Evolutionary conservation across 2,113 vertebrate genomes (phyloP), one percentile per base, ranked within the genome.

Genomic region (Peucedramus taeniatus): DNA sequence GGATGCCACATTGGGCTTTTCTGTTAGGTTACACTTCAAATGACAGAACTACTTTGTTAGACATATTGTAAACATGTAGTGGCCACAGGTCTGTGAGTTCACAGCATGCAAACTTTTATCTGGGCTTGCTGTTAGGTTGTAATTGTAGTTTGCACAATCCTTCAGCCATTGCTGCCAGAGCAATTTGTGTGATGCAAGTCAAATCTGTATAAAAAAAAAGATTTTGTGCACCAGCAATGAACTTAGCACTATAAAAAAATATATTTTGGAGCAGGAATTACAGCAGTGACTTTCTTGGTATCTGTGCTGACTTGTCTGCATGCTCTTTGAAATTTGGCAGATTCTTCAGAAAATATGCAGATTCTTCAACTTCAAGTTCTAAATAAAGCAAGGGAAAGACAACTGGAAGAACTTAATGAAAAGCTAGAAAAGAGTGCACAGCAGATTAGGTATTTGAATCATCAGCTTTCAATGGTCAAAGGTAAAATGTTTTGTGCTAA

Each of bases 381-480:
- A 92, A 98, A 99, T 96, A 98, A 99, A 97, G 99, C 99, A 51
- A 98, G 98, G 93, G 98, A 98, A 63, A 99, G 99, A 93, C 98
- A 99, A 91, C 97, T 99, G 50, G 98, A 99, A 87, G 99, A 98
- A 88, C 97, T 99, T 95, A 98, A 98, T 92, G 97, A 97, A 81
- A 99, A 99, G 79, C 97, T 99, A 76, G 99, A 99, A 71, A 99
- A 99, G 82, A 98, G 98, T 53, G 97, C 98, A 12, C 98, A 98
- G 66, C 99, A 98, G 47, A 98, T 99, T 97, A 98, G 99, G 85
- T 99, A 98, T 83, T 94, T 99, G 50, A 99, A 98, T 93, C 99
- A 99, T 95, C 99, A 99, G 95, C 98, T 99, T 96, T 98, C 98
- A n/a, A 98, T 99, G 9, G 91, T 98, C 50, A 99, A 98, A 99